These are phyloP conservation scores for Apodemia zela DNA, from an alignment of 2,888 invertebrate species.

Conservation along the genomic window DNA sequence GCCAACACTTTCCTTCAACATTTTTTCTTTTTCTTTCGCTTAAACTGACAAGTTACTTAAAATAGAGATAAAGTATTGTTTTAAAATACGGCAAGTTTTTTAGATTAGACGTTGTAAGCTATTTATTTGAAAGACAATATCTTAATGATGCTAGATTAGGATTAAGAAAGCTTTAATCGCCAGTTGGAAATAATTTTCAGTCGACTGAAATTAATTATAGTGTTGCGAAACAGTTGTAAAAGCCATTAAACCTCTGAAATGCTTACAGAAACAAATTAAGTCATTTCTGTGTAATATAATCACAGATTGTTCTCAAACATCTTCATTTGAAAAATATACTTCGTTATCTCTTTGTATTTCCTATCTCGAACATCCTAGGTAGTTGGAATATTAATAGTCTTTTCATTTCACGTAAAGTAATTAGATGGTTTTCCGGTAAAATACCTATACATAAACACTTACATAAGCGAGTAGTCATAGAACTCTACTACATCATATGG, in stretches of 20 bases:
- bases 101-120: neutral
- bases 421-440: too few relatives aligned
- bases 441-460: too few relatives aligned
- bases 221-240: neutral
- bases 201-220: neutral
- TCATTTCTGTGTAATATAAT: neutral
- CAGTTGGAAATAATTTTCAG: neutral
- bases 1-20: slow-evolving; percentile 40
- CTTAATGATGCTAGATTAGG: slow-evolving; percentile 2
- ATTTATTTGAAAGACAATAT: slow-evolving; percentile 14
- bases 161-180: slow-evolving; percentile 8
- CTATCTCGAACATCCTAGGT: too few relatives aligned
- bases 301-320: too few relatives aligned
- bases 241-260: neutral
- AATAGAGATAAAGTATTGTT: slow-evolving; percentile 24
- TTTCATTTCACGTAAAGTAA: too few relatives aligned
- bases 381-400: too few relatives aligned
- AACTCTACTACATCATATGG: too few relatives aligned
- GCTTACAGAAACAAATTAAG: neutral
- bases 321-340: too few relatives aligned
- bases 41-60: slow-evolving; percentile 26
- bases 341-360: too few relatives aligned
- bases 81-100: slow-evolving; percentile 6
- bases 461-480: too few relatives aligned
- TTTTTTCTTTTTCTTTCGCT: slow-evolving; percentile 26